Evolutionary conservation across 2,113 vertebrate genomes (phyloP).

Genomic region (Shinisaurus crocodilurus): DNA sequence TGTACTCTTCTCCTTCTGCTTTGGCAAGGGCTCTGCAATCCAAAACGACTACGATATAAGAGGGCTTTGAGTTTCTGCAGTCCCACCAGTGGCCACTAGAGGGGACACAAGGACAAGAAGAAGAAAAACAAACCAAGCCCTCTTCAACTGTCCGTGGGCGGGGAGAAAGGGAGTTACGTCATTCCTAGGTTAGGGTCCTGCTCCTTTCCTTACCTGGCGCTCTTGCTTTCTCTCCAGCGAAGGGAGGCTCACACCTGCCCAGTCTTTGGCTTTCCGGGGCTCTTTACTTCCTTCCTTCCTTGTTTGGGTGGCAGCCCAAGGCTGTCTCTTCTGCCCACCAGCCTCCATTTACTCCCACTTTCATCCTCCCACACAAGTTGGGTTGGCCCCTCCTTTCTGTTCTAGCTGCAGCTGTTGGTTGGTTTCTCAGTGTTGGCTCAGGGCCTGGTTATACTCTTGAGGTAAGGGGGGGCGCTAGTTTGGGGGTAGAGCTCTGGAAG

Average conservation of each 20-base stretch:
- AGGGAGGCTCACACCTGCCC: background rate
- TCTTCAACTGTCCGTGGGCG: background rate
- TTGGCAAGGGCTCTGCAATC: background rate
- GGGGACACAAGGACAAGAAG: constrained; percentile 1
- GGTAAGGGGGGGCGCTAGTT: background rate
- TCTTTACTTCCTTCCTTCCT: background rate
- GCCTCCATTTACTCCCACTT: background rate
- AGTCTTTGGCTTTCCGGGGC: background rate
- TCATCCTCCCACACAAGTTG: background rate
- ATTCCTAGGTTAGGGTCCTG: background rate
- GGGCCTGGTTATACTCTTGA: background rate
- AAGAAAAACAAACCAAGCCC: too few relatives aligned
- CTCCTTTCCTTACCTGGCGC: background rate
- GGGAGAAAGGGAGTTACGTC: background rate
- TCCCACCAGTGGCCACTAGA: background rate
- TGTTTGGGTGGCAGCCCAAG: background rate
- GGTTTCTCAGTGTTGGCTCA: background rate
- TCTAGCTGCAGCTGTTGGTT: background rate
- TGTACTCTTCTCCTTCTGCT: too few relatives aligned
- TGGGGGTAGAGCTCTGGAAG: background rate
- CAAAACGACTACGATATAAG: background rate
- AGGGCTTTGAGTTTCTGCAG: background rate
- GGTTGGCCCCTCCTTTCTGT: background rate
- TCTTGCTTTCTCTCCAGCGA: background rate
- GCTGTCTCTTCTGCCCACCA: background rate